Conservation (phyloP, 2,113 vertebrate genomes). For the Solenodon paradoxus region DNA sequence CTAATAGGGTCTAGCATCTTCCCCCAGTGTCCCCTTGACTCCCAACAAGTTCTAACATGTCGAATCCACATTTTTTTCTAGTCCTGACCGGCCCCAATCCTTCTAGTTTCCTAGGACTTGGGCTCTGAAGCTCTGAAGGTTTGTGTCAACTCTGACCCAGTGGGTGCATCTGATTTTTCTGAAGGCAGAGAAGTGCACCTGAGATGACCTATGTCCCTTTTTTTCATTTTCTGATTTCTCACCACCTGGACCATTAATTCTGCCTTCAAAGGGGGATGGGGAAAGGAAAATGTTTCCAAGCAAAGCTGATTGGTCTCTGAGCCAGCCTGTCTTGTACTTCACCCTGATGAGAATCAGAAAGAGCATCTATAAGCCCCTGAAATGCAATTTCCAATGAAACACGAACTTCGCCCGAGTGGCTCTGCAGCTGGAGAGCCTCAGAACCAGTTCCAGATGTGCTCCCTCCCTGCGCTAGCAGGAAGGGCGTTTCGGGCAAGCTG, state of each 20-base stretch:
- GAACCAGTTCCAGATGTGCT: conserved; percentile 72
- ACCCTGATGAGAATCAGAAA: conserved; percentile 71
- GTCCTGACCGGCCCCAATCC: neutral
- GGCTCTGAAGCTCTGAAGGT: conserved; percentile 7
- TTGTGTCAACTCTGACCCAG: neutral
- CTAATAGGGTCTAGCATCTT: neutral
- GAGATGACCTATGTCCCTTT: conserved; percentile 27
- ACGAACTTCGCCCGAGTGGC: conserved; percentile 50
- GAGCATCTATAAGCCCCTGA: conserved; percentile 69
- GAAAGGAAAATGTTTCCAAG: conserved; percentile 63
- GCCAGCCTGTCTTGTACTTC: conserved; percentile 63
- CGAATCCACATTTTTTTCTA: neutral
- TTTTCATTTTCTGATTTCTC: conserved; percentile 47
- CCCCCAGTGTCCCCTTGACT: neutral
- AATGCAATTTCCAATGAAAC: conserved; percentile 62
- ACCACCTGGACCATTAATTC: conserved; percentile 64
- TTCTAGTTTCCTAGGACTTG: conserved; percentile 15
- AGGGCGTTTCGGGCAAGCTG: neutral
- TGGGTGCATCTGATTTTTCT: neutral
- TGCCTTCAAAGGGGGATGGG: conserved; percentile 5
- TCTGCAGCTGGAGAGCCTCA: conserved; percentile 67
- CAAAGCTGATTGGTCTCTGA: conserved; percentile 60
- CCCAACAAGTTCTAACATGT: neutral
- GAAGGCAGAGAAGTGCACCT: conserved; percentile 35
- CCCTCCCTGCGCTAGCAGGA: neutral